A percentile compares a stretch with the other conserved stretches of the same genome.
phyloP scores from a whole-genome alignment of 2,888 invertebrate species.

The Seira sanloemensis region DNA sequence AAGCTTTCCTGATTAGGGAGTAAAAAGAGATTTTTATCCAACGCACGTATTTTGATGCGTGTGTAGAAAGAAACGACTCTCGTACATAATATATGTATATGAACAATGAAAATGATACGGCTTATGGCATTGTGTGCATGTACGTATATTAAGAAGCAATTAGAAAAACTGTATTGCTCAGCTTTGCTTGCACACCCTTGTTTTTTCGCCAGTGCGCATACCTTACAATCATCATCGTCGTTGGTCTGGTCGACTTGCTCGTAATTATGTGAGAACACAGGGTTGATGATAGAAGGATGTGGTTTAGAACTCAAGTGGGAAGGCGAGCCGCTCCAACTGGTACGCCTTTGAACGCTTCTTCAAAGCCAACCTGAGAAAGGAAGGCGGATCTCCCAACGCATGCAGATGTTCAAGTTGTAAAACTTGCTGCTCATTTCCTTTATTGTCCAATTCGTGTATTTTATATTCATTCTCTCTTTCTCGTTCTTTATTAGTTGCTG shows the following conservation, averaged over 20 bases:
- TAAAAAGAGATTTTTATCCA: no score
- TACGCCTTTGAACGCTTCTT: slow-evolving; percentile 62
- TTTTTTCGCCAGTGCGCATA: neutral
- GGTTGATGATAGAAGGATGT: slow-evolving; percentile 64
- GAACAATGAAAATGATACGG: neutral
- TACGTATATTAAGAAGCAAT: neutral
- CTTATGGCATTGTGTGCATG: neutral
- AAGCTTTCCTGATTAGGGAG: neutral
- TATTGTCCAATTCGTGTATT: slow-evolving; percentile 49
- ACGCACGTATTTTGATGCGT: neutral
- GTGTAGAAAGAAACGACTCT: neutral
- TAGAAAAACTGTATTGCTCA: neutral
- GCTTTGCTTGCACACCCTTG: slow-evolving; percentile 20
- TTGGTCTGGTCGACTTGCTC: neutral
- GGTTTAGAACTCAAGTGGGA: slow-evolving; percentile 61
- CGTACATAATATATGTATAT: neutral
- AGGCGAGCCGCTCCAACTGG: slow-evolving; percentile 57
- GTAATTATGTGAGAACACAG: slow-evolving; percentile 16
- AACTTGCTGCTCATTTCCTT: slow-evolving; percentile 64
- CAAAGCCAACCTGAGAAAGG: slow-evolving; percentile 69
- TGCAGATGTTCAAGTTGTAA: slow-evolving; percentile 56
- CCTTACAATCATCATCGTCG: neutral
- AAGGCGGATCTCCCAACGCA: slow-evolving; percentile 59
- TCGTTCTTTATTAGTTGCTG: slow-evolving; percentile 44
- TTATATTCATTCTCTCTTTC: slow-evolving; percentile 31